These are phyloP conservation scores for Varroa destructor DNA, from an alignment of 1,140 invertebrate species.

Conservation along the genomic window DNA sequence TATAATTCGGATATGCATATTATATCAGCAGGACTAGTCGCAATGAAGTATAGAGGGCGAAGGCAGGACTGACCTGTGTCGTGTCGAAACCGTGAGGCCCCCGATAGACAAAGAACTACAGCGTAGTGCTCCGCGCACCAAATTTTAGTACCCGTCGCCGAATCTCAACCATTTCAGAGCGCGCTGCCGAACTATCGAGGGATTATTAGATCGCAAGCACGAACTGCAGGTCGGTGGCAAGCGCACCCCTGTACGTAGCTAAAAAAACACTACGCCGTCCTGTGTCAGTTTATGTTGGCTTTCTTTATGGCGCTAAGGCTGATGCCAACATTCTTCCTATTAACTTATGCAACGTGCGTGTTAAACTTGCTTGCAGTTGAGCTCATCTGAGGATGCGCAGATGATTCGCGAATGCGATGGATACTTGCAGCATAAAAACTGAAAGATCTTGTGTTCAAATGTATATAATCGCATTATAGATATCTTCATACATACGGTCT, in stretches of 20 bases:
- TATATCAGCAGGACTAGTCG: constrained; percentile 4
- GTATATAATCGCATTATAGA: too few species aligned
- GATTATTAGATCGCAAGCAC: constrained; percentile 82
- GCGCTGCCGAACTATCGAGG: constrained; percentile 60
- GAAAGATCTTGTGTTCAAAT: too few species aligned
- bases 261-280: constrained; percentile 88
- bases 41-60: constrained; percentile 62
- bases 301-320: constrained; percentile 92
- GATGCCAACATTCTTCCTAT: constrained; percentile 75
- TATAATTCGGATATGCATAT: too few species aligned
- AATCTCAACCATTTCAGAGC: constrained; percentile 54
- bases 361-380: constrained; percentile 33
- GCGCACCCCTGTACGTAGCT: constrained; percentile 79
- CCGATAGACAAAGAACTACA: constrained; percentile 49
- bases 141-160: constrained; percentile 76
- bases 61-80: constrained; percentile 19
- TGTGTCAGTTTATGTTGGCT: constrained; percentile 88
- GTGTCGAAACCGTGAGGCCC: constrained; percentile 37
- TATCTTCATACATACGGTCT: too few species aligned
- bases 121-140: constrained; percentile 53
- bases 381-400: too few species aligned
- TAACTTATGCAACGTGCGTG: constrained; percentile 47
- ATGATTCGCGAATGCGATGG: too few species aligned
- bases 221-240: constrained; percentile 82
- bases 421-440: too few species aligned